phyloP scores from a whole-genome alignment of 2,113 vertebrate species.

The Emydocephalus ijimae region DNA sequence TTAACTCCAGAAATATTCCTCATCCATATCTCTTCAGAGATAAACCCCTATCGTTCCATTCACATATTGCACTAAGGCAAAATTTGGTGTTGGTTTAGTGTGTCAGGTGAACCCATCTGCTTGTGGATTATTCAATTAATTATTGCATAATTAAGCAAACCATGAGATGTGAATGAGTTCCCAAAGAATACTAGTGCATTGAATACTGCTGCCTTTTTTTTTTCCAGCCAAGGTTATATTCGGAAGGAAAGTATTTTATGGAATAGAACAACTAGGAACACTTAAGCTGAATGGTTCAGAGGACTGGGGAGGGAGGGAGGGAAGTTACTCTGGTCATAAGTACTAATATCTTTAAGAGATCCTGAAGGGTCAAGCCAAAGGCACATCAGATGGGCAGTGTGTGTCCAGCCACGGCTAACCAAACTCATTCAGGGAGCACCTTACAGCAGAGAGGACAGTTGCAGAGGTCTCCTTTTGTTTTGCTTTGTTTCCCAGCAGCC shows the following conservation, averaged over 20 bases:
- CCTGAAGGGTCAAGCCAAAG: not conserved
- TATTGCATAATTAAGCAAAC: not conserved
- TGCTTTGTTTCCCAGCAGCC: not conserved
- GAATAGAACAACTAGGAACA: not conserved
- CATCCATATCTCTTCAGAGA: not conserved
- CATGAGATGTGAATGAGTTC: not conserved
- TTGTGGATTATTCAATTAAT: not conserved
- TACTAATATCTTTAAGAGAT: no score
- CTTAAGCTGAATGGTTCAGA: not conserved
- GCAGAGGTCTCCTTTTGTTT: not conserved
- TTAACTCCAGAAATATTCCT: no score
- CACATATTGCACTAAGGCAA: not conserved
- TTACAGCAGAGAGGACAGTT: not conserved
- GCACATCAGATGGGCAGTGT: not conserved
- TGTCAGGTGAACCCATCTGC: not conserved
- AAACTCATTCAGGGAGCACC: not conserved
- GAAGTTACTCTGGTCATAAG: not conserved
- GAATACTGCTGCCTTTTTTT: not conserved
- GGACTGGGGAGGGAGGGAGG: not conserved
- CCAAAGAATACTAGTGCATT: not conserved
- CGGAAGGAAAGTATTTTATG: not conserved
- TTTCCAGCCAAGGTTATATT: not conserved
- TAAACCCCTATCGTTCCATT: not conserved
- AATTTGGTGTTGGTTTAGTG: not conserved
- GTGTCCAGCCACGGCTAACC: not conserved